These are phyloP conservation scores for Parnassius mnemosyne DNA, from an alignment of 2,888 invertebrate species.

Conservation along the genomic window DNA sequence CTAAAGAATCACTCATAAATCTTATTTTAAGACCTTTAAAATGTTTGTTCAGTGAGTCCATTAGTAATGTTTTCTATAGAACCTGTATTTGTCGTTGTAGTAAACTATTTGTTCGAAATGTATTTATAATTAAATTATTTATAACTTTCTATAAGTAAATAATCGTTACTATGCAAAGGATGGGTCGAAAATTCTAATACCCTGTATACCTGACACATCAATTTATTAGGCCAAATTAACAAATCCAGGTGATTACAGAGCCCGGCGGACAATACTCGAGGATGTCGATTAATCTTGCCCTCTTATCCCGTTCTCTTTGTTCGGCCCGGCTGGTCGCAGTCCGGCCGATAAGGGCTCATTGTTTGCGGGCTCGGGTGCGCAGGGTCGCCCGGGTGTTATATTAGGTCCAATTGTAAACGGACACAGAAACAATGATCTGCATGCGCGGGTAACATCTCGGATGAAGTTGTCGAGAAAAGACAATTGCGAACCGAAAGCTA, in stretches of 20 bases:
- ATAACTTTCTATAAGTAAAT: not conserved
- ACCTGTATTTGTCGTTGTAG: too few species aligned
- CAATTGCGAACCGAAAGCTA: too few species aligned
- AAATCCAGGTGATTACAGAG: conserved; percentile 24
- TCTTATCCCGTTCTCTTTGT: conserved; percentile 15
- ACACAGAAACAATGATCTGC: not conserved
- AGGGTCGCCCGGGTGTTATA: conserved; percentile 6
- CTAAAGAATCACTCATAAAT: too few species aligned
- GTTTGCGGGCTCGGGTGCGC: conserved; percentile 2
- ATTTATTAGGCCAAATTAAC: conserved; percentile 26
- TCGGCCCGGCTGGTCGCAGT: conserved; percentile 8
- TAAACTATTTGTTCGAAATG: too few species aligned
- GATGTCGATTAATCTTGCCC: conserved; percentile 27
- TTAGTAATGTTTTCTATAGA: too few species aligned
- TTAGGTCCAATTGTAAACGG: conserved; percentile 12
- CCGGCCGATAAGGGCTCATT: conserved; percentile 22
- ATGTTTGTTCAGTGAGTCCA: too few species aligned
- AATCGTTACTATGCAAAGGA: conserved; percentile 2
- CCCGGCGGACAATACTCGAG: conserved; percentile 22
- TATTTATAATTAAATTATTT: too few species aligned
- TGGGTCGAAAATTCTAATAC: not conserved
- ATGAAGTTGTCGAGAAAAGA: not conserved
- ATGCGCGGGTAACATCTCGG: not conserved
- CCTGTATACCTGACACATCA: not conserved
- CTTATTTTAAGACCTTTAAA: too few species aligned